Conservation (phyloP, 2,797 vertebrate genomes). For the Gymnothorax reevesii region DNA sequence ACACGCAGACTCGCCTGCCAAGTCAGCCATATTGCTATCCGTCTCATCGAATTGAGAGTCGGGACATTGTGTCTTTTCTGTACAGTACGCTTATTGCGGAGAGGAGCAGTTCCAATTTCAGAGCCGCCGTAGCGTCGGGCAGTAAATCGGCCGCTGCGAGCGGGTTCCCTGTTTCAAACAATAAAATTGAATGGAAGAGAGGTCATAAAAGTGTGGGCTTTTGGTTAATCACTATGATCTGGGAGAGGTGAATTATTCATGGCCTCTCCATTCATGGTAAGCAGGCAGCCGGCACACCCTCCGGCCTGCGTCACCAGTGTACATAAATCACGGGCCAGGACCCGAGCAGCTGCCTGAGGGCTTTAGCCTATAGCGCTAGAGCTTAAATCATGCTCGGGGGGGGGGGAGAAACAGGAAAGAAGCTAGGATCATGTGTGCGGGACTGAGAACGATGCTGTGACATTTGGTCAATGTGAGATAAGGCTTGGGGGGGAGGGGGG, state of each 20-base stretch:
- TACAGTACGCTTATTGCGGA: not conserved
- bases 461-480: too few species aligned
- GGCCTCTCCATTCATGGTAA: slow-evolving; percentile 11
- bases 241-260: slow-evolving; percentile 21
- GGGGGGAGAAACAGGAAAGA: not conserved
- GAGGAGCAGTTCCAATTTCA: too few species aligned
- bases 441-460: too few species aligned
- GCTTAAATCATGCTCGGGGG: not conserved
- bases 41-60: not conserved
- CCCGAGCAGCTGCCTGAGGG: not conserved
- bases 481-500: too few species aligned
- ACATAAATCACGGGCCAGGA: slow-evolving; percentile 4
- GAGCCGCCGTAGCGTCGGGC: not conserved
- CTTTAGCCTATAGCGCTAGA: not conserved
- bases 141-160: not conserved
- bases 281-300: not conserved
- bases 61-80: not conserved
- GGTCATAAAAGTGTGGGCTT: slow-evolving; percentile 24
- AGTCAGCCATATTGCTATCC: not conserved
- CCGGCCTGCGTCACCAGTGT: not conserved
- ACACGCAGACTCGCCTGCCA: not conserved
- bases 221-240: slow-evolving; percentile 24
- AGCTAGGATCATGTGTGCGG: too few species aligned
- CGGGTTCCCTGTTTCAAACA: not conserved
- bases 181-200: slow-evolving; percentile 27